Evolutionary conservation across 2,888 invertebrate genomes (phyloP), one percentile per base, ranked within the genome.

Genomic region (Neelides folsomi): DNA sequence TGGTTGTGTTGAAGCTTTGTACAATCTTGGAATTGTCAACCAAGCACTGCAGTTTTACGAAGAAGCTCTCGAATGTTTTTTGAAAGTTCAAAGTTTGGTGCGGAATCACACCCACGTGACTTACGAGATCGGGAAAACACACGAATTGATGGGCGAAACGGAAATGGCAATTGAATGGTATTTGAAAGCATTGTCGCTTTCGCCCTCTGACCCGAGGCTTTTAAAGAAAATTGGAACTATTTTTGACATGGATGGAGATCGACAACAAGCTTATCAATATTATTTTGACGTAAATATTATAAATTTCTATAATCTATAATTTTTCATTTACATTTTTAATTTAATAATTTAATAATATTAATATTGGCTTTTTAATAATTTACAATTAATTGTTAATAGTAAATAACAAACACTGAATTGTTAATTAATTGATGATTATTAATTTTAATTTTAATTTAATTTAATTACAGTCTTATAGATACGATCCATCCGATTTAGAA

Each of bases 171-270:
- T 72, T 34, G 75, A 76, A 63, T 73, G 75, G 69, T 80, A 79
- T 66, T 74, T 86, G 65, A 86, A 89, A 68, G 75, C 90, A 3
- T 73, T 88, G 54, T 84, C 87, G 36, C 76, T 88, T 49, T 80
- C 83, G 18, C 83, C 93, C 1, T 85, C 88, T 65, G 98, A 98
- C 71, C 86, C 92, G 0, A 83, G 83, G 39, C 81, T 94, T 45
- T 78, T 94, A 45, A 82, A 86, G 66, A 86, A 88, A 67, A 77
- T 95, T 51, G 97, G 93, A 0, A 82, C 86, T 66, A 77, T 97
- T 66, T 90, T 88, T 69, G 90, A 90, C 66, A 80, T 79, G 54
- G 81, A 86, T 66, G 92, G 89, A 2, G 97, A 98, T 71, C 82
- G 88, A 62, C 86, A 87, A 65, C 86, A 86, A 68, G 88, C 90